A percentile compares a stretch with the other conserved stretches of the same genome.
phyloP scores from a whole-genome alignment of 2,888 invertebrate species.

The Rhamphomyia laevipes region DNA sequence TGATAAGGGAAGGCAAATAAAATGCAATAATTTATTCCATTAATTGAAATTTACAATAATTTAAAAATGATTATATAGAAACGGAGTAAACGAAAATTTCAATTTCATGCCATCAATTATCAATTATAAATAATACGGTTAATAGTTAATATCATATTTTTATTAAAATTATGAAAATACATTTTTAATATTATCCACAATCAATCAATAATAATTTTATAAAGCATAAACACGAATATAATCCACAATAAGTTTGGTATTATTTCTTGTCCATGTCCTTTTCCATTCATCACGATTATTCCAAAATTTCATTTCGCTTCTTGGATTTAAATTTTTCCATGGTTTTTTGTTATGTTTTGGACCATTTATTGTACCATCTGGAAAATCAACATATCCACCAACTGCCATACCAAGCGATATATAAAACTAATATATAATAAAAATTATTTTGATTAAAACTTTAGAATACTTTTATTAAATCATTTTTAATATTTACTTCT shows the following conservation, averaged over 20 bases:
- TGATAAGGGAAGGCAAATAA: too few relatives aligned
- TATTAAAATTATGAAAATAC: too few relatives aligned
- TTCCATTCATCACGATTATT: conserved; percentile 49
- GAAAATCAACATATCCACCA: conserved; percentile 61
- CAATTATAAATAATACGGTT: too few relatives aligned
- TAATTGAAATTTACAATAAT: too few relatives aligned
- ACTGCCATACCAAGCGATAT: conserved; percentile 59
- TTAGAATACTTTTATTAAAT: background rate
- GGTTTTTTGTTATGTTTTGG: conserved; percentile 45
- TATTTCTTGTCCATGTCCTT: conserved; percentile 51
- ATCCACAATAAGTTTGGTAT: conserved; percentile 29
- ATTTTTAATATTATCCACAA: too few relatives aligned
- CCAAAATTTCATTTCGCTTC: conserved; percentile 60
- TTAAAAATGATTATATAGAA: too few relatives aligned
- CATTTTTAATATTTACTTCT: conserved; percentile 40
- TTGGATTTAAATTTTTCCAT: conserved; percentile 57
- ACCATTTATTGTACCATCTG: conserved; percentile 38
- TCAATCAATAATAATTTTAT: conserved; percentile 11
- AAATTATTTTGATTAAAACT: background rate
- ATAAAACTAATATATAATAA: background rate
- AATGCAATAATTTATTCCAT: too few relatives aligned
- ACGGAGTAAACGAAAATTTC: too few relatives aligned
- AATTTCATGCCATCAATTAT: too few relatives aligned
- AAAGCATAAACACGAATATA: conserved; percentile 31
- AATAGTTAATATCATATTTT: too few relatives aligned